phyloP scores from a whole-genome alignment of 2,888 invertebrate genomes.

The Melanostoma scalare region DNA sequence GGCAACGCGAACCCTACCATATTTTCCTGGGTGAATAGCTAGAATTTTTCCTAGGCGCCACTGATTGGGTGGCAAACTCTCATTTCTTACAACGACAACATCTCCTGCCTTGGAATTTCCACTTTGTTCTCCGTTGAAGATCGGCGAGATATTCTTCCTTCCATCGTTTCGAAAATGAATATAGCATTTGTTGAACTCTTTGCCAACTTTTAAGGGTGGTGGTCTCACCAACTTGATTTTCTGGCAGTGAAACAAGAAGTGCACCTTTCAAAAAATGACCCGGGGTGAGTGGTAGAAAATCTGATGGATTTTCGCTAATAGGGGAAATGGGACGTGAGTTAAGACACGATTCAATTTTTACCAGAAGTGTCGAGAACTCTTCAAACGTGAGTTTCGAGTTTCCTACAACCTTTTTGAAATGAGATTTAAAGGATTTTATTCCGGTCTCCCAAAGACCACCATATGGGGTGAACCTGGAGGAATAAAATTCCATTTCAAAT shows the following conservation, averaged over 20 bases:
- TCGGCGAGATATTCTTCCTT: slow-evolving; percentile 14
- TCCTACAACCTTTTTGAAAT: slow-evolving; percentile 18
- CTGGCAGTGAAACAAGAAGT: slow-evolving; percentile 14
- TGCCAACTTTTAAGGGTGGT: slow-evolving; percentile 17
- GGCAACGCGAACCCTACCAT: slow-evolving; percentile 21
- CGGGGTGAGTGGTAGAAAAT: slow-evolving; percentile 1
- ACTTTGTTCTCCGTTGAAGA: slow-evolving; percentile 30
- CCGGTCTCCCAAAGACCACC: slow-evolving; percentile 17
- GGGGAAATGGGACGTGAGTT: slow-evolving; percentile 8
- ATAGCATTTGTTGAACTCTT: slow-evolving; percentile 6
- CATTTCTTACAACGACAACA: slow-evolving; percentile 17
- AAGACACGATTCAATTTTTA: slow-evolving; percentile 16
- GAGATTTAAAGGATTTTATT: slow-evolving; percentile 15
- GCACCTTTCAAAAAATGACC: slow-evolving; percentile 28
- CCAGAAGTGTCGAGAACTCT: slow-evolving; percentile 14
- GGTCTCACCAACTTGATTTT: neutral
- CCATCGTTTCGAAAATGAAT: slow-evolving; percentile 19
- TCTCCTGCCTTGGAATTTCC: slow-evolving; percentile 8
- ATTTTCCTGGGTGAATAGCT: slow-evolving; percentile 12
- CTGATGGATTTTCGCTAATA: neutral
- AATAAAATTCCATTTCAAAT: slow-evolving; percentile 25
- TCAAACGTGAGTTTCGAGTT: slow-evolving; percentile 22
- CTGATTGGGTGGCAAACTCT: slow-evolving; percentile 21
- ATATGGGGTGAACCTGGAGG: slow-evolving; percentile 18
- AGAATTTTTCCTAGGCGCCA: slow-evolving; percentile 13